A percentile compares a stretch with the other conserved stretches of the same genome.
Conservation (phyloP, 2,113 vertebrate species). For the Aythya baeri region DNA sequence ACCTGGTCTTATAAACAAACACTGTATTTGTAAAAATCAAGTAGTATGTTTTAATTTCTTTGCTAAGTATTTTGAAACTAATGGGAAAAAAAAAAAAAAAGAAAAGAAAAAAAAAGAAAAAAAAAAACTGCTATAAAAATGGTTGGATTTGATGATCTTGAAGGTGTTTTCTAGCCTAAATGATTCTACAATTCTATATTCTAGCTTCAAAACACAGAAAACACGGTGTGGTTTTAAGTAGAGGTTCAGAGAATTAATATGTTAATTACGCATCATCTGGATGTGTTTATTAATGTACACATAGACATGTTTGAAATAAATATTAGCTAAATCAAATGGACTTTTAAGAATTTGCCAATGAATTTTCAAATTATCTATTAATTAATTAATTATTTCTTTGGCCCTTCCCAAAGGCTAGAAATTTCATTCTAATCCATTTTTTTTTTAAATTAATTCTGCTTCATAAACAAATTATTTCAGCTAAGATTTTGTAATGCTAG, state of each 20-base stretch:
- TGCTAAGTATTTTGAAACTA: not conserved
- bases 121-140: not conserved
- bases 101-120: too few species aligned
- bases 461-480: not conserved
- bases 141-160: not conserved
- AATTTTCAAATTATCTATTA: not conserved
- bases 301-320: not conserved
- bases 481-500: not conserved
- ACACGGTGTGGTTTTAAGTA: not conserved
- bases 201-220: not conserved
- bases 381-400: not conserved
- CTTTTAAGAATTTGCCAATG: not conserved
- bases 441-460: not conserved
- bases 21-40: not conserved
- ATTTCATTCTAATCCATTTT: not conserved
- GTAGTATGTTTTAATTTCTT: not conserved
- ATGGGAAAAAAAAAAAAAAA: not conserved
- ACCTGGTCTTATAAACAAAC: not conserved
- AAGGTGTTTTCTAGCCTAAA: not conserved
- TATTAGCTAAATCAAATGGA: not conserved
- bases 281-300: not conserved
- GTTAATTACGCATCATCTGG: not conserved
- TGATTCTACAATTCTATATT: not conserved
- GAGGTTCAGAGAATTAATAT: not conserved
- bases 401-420: not conserved